Evolutionary conservation across 37 sponge, comb jelly and placozoan species (phyloP), one percentile per base, ranked within the genome.

Genomic region (Chondrilla cf. caribensis): DNA sequence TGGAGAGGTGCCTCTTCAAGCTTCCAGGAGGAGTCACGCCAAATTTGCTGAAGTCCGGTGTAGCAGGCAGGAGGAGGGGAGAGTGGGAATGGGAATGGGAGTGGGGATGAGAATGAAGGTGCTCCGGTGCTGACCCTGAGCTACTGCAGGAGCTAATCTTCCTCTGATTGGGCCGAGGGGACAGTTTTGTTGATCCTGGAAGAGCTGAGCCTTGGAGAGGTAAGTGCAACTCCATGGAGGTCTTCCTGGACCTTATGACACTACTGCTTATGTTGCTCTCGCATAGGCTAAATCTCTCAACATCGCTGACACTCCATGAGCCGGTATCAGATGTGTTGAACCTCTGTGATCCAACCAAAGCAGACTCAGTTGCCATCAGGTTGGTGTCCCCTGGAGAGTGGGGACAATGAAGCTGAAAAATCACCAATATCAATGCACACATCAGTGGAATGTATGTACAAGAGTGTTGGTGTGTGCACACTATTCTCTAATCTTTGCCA

Each of bases 31-130:
- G 76, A 4, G 76, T 73, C n/a, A 1, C 44, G 18, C 76, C 76
- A 40, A 73, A 73, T 39, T 40, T 73, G 43, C 38, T 73, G 44
- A 73, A 73, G 44, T 73, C 76, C 1, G 76, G 76, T 17, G 76
- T 73, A 21, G 76, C 19, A 2, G 76, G 76, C n/a, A 73, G 3
- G 41, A 73, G 76, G n/a, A 73, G 76, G 18, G 76, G 44, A 39
- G 44, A 39, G 5, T 73, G 68, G 0, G 68, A 28, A 1, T 28
- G 32, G 29, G 68, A 18, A 17, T 33, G 35, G 4, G 29, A 3
- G n/a, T n/a, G n/a, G n/a, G n/a, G n/a, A n/a, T n/a, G 3, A 21
- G 33, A 29, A 55, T 11, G 57, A 55, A 17, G 57, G 25, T 28
- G 25, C 22, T 62, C 64, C 15, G 76, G 44, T 2, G 76, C 24